Base-by-base conservation (phyloP, 2,797 vertebrate species). In the Leptoclinus maculatus region DNA sequence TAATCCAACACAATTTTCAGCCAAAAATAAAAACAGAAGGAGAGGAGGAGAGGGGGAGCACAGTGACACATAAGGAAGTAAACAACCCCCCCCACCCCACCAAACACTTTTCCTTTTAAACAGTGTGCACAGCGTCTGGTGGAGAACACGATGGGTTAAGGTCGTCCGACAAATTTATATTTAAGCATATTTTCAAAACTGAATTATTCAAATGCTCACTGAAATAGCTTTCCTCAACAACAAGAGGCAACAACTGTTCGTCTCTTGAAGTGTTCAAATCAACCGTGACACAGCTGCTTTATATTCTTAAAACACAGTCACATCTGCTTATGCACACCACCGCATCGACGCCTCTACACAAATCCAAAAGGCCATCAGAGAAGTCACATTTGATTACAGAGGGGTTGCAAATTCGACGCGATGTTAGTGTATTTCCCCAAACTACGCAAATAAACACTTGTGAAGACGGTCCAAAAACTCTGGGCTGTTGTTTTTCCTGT, bases 1-100 rank as follows among this genome's bases (percentile, higher is more conserved):
- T 93, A 91, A 92, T 91, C 89, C 88, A 88, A 75, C 67, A 83
- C 78, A 83, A 76, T 86, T 90, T 85, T 49, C 51, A 73, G 82
- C 78, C 80, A 78, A 85, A 85, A 84, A 80, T 77, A 82, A 87
- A 86, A 91, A 87, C 80, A 83, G 60, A 83, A 76, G 78, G 72
- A 56, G 60, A 62, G 79, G 65, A 72, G 70, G 68, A 66, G 69
- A 71, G 69, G 51, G 39, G 19, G 66, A 43, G 77, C 32, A 51
- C 9, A 23, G 74, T 56, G 64, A 82, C 45, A 36, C 65, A 82
- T 59, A 66, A 58, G 74, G 77, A 83, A 66, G 80, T 82, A 80
- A 83, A 89, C 79, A 90, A 87, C 71, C 39, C 56, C 13, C 16
- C 6, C 7, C 73, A 34, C 56, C 27, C 19, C 17, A 23, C 23